A percentile compares a stretch with the other conserved stretches of the same genome.
Conservation (phyloP, 2,797 vertebrate species). For the Eurystomus glaucurus region DNA sequence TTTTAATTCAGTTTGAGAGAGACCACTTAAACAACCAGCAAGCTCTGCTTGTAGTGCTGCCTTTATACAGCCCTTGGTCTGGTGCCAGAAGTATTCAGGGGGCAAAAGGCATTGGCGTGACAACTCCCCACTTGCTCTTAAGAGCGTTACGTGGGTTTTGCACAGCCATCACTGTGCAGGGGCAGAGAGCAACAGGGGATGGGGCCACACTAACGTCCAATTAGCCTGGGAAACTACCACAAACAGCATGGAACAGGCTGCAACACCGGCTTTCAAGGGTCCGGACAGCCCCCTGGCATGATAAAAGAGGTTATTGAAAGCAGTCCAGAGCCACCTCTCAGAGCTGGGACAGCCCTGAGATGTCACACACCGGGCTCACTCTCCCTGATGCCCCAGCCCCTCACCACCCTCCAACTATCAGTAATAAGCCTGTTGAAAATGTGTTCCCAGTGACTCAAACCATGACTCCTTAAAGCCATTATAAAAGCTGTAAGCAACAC, state of each 20-base stretch:
- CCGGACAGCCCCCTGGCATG: fast-evolving
- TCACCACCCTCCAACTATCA: neutral
- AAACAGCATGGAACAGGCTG: neutral
- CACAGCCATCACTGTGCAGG: neutral
- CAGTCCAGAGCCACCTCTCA: neutral
- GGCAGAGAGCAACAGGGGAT: neutral
- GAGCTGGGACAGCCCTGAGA: neutral
- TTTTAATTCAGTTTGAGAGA: neutral
- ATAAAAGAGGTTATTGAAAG: neutral
- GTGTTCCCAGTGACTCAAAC: neutral
- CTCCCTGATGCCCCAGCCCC: neutral
- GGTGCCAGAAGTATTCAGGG: neutral
- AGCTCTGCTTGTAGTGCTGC: neutral
- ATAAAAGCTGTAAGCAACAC: neutral
- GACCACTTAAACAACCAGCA: conserved; percentile 31
- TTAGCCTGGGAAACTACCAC: neutral
- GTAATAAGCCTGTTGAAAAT: neutral
- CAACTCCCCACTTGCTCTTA: neutral
- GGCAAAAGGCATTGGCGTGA: neutral
- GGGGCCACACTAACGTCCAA: neutral
- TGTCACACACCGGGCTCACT: fast-evolving
- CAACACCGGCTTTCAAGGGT: fast-evolving
- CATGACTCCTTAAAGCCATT: neutral
- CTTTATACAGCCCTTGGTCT: neutral
- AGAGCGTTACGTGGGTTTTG: neutral